phyloP scores from a whole-genome alignment of 2,113 vertebrate genomes.

The Egretta garzetta region DNA sequence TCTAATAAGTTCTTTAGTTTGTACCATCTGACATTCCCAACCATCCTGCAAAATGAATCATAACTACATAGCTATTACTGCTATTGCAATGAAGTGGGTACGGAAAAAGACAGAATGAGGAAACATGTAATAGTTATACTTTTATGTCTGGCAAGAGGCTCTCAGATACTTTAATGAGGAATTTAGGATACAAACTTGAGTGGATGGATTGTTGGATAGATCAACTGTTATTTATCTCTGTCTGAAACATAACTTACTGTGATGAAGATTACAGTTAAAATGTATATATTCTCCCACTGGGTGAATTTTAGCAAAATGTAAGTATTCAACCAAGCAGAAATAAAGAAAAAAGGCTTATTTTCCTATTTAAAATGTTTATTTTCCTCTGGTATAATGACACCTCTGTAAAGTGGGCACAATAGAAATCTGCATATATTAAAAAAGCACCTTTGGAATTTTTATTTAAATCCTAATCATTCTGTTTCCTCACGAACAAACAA shows the following conservation, averaged over 20 bases:
- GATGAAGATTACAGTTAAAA: constrained; percentile 22
- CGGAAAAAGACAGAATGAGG: not conserved
- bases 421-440: not conserved
- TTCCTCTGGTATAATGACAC: not conserved
- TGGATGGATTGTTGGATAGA: not conserved
- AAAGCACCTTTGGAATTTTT: not conserved
- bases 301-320: not conserved
- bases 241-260: not conserved
- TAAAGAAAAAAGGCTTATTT: not conserved
- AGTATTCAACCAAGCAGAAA: not conserved
- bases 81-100: not conserved
- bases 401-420: not conserved
- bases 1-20: not conserved
- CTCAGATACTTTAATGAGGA: not conserved
- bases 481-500: not conserved
- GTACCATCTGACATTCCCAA: not conserved
- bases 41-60: not conserved
- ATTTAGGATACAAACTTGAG: not conserved
- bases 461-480: not conserved
- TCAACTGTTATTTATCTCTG: not conserved
- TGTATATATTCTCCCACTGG: not conserved
- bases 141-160: not conserved
- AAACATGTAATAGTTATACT: not conserved
- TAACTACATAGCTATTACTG: not conserved
- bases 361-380: not conserved